Conservation (phyloP, 2,888 invertebrate genomes). For the Desoria tigrina region DNA sequence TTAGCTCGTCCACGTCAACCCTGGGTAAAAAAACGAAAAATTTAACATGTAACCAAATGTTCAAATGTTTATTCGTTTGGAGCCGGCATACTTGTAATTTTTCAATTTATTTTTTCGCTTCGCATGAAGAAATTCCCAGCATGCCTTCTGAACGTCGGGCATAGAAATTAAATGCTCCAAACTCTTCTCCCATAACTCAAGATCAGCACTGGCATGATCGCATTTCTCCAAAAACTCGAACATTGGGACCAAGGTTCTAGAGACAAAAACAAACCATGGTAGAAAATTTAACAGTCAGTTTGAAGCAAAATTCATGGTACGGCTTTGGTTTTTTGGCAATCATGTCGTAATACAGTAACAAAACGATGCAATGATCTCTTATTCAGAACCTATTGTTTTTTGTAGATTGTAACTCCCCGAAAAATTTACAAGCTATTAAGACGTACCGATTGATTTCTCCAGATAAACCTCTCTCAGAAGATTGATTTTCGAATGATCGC, state of each 20-base stretch:
- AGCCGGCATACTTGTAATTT: conserved; percentile 35
- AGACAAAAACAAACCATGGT: conserved; percentile 9
- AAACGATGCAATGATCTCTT: no score
- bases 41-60: background rate
- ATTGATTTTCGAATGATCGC: background rate
- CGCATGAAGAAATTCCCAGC: conserved; percentile 44
- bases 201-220: conserved; percentile 38
- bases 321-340: no score
- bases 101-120: conserved; percentile 44
- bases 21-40: conserved; percentile 23
- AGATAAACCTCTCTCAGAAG: conserved; percentile 2
- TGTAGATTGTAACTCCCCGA: no score
- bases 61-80: conserved; percentile 6
- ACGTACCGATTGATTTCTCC: conserved; percentile 13
- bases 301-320: no score
- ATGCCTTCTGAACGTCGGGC: conserved; percentile 39
- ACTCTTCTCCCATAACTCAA: conserved; percentile 37
- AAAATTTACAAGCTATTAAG: no score
- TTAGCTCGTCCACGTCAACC: conserved; percentile 42
- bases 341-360: no score
- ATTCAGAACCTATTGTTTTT: no score
- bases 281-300: background rate
- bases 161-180: conserved; percentile 32
- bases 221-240: conserved; percentile 41
- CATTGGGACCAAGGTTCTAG: conserved; percentile 33